Evolutionary conservation across 2,888 invertebrate species (phyloP).

Genomic region (Lapara coniferarum): DNA sequence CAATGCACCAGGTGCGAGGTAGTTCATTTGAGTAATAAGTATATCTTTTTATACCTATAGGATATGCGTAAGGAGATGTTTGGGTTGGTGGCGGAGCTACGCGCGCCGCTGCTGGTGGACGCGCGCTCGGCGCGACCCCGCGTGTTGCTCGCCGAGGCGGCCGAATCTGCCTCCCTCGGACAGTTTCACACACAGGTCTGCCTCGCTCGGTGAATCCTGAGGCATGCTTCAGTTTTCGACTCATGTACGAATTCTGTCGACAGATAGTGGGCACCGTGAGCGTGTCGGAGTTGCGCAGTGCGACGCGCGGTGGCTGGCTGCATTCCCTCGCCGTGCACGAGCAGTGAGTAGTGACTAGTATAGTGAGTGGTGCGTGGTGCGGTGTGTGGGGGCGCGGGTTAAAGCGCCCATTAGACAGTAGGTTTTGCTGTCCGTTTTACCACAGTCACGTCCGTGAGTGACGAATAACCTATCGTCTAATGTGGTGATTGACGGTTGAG

Average conservation of each 20-base stretch:
- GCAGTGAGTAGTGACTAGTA: constrained; percentile 19
- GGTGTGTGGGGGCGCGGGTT: constrained; percentile 36
- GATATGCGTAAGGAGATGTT: constrained; percentile 80
- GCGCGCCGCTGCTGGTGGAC: constrained; percentile 41
- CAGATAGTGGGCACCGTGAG: constrained; percentile 58
- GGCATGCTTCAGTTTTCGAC: background rate
- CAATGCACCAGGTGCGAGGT: no score
- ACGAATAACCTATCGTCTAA: no score
- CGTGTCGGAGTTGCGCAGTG: constrained; percentile 50
- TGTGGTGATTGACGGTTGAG: no score
- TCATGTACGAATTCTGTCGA: background rate
- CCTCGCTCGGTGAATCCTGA: background rate
- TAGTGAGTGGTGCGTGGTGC: background rate
- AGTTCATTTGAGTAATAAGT: no score
- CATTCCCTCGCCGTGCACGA: constrained; percentile 46
- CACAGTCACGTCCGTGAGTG: no score
- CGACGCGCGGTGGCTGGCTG: constrained; percentile 51
- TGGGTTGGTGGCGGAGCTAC: constrained; percentile 69
- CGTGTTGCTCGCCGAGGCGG: constrained; percentile 25
- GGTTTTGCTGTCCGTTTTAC: no score
- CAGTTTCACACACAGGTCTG: constrained; percentile 1
- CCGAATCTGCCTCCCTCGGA: background rate
- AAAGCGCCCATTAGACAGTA: no score
- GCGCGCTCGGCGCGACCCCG: constrained; percentile 33
- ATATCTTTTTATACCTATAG: constrained; percentile 34